Base-by-base conservation (phyloP, 2,113 vertebrate genomes). In the Murina feae region DNA sequence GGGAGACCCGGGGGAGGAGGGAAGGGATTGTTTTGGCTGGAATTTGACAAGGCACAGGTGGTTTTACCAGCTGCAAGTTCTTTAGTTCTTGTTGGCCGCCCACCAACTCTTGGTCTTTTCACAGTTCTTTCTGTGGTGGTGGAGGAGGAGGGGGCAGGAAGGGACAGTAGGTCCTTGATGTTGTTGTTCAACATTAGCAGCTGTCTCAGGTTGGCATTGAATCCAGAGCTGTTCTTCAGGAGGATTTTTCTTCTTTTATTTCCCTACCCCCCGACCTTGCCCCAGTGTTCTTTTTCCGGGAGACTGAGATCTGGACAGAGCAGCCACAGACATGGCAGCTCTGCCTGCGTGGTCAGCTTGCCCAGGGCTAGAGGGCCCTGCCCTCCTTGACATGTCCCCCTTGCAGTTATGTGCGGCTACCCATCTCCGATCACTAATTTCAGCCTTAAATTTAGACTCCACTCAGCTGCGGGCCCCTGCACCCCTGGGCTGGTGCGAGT, bases 11-110 rank as follows among this genome's bases (percentile, higher is more conserved):
- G 93, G 97, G 98, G 98, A 98, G 96, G 96, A 91, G 97, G 97
- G 98, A 98, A 98, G 96, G 98, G 97, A 98, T 95, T 98, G 98
- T 98, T 97, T 98, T 98, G 98, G 98, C 98, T 98, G 98, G 98
- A 98, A 98, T 98, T 96, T 98, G 98, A 98, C 98, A 98, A 98
- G 98, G 98, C 98, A 98, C 98, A 98, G 98, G 98, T 98, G 98
- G 98, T 98, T 98, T 97, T 97, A 98, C 98, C 98, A 98, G 98
- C 98, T 98, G 98, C 98, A 98, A 98, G 98, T 98, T 98, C 98
- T 98, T 98, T 98, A 98, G 97, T 98, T 98, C 98, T 98, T 98
- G 96, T 98, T 98, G 98, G 98, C 98, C 94, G 98, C 97, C 97
- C 98, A 98, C 98, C 98, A 98, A 97, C 98, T 98, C 98, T 96